Conservation (phyloP, 2,113 vertebrate genomes). For the Oncorhynchus kisutch region DNA sequence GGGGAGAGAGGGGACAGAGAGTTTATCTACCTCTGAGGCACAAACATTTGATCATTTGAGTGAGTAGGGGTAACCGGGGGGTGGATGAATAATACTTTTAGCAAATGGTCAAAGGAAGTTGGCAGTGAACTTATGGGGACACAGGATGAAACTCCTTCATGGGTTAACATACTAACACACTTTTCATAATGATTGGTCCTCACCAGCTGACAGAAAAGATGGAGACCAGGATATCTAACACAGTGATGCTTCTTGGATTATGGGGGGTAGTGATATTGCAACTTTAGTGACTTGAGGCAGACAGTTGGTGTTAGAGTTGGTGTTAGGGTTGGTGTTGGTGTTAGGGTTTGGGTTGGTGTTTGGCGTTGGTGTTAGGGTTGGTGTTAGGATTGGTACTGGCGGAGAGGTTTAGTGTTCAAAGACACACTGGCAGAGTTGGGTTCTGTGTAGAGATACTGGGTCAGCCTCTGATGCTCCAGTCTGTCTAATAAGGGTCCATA, state of each 20-base stretch:
- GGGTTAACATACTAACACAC: conserved; percentile 6
- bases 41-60: conserved; percentile 29
- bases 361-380: background rate
- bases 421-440: conserved; percentile 34
- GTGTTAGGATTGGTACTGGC: conserved; percentile 40
- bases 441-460: conserved; percentile 53
- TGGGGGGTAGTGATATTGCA: conserved; percentile 22
- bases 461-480: conserved; percentile 29
- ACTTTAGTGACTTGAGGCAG: background rate
- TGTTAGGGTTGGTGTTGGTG: too few species aligned
- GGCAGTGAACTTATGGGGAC: background rate
- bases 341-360: background rate
- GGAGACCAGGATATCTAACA: conserved; percentile 15
- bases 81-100: background rate
- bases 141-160: conserved; percentile 9
- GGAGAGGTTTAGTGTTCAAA: conserved; percentile 42
- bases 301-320: conserved; percentile 14
- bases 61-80: conserved; percentile 5
- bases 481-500: background rate
- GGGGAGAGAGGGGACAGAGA: conserved; percentile 10
- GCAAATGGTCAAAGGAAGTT: background rate
- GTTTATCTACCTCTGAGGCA: conserved; percentile 42
- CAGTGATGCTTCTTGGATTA: conserved; percentile 26
- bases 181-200: background rate
- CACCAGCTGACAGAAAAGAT: conserved; percentile 7